Evolutionary conservation across 2,797 vertebrate genomes (phyloP).

Genomic region (Macroramphosus scolopax): DNA sequence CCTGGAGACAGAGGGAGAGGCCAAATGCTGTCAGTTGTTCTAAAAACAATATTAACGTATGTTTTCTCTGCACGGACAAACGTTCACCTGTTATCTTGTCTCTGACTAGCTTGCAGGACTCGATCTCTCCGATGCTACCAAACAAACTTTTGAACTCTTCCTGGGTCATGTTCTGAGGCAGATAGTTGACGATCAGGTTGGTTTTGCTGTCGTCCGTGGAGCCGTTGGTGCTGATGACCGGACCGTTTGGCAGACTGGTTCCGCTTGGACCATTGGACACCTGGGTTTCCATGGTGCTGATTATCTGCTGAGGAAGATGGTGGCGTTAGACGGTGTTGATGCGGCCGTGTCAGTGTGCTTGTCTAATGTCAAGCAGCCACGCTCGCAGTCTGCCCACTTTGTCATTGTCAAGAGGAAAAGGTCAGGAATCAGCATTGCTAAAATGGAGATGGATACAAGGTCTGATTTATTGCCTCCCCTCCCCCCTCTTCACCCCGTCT

Average conservation of each 20-base stretch:
- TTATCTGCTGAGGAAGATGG: constrained; percentile 92
- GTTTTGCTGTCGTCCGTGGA: constrained; percentile 95
- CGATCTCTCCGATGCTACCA: constrained; percentile 94
- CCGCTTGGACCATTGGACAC: constrained; percentile 91
- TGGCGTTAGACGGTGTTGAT: constrained; percentile 38
- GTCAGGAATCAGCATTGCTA: constrained; percentile 60
- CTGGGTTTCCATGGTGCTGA: constrained; percentile 99
- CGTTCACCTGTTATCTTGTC: constrained; percentile 94
- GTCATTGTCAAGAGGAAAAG: constrained; percentile 56
- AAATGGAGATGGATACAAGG: constrained; percentile 50
- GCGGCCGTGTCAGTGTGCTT: too few relatives aligned
- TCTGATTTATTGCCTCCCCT: constrained; percentile 61
- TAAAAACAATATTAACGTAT: constrained; percentile 1
- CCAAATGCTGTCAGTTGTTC: not conserved
- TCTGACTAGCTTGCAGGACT: constrained; percentile 94
- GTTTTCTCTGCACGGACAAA: not conserved
- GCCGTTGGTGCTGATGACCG: constrained; percentile 85
- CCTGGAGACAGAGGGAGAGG: constrained; percentile 71
- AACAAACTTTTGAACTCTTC: constrained; percentile 97
- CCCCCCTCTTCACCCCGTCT: constrained; percentile 47
- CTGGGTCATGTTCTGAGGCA: constrained; percentile 98
- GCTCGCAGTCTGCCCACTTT: constrained; percentile 34
- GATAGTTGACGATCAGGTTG: constrained; percentile 97
- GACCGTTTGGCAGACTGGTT: constrained; percentile 89
- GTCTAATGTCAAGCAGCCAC: not conserved